Conservation (phyloP, 2,797 vertebrate genomes). For the Prunella strophiata region DNA sequence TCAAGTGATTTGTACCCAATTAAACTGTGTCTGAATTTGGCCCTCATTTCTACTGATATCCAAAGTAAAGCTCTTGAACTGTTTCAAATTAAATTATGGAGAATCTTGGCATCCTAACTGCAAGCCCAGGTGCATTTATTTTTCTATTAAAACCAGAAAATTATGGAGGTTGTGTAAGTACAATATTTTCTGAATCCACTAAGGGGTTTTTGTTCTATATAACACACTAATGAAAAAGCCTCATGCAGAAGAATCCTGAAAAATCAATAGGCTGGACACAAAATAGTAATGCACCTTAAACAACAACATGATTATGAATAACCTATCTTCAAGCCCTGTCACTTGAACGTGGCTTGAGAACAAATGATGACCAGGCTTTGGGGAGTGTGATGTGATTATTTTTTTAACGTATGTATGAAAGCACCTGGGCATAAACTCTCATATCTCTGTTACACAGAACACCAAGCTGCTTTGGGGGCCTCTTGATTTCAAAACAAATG, state of each 20-base stretch:
- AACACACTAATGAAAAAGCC: constrained; percentile 32
- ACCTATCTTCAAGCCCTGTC: constrained; percentile 1
- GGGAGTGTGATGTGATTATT: not conserved
- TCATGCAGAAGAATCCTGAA: constrained; percentile 47
- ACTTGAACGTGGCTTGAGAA: constrained; percentile 1
- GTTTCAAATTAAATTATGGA: constrained; percentile 44
- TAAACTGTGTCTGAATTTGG: constrained; percentile 22
- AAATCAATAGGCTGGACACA: constrained; percentile 46
- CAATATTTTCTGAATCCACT: constrained; percentile 13
- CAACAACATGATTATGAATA: constrained; percentile 48
- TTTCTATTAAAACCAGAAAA: constrained; percentile 42
- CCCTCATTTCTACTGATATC: constrained; percentile 6
- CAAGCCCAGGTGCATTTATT: constrained; percentile 49
- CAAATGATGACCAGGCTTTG: not conserved
- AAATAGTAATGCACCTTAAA: constrained; percentile 40
- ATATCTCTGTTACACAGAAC: not conserved
- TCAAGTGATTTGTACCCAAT: not conserved
- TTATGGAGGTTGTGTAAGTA: not conserved
- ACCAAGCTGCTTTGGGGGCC: not conserved
- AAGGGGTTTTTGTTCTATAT: not conserved
- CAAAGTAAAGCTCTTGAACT: constrained; percentile 24
- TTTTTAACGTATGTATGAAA: not conserved
- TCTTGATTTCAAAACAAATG: not conserved
- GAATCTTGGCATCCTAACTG: constrained; percentile 18
- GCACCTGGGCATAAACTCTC: not conserved